phyloP scores from a whole-genome alignment of 2,888 invertebrate species.

The Eledone cirrhosa region DNA sequence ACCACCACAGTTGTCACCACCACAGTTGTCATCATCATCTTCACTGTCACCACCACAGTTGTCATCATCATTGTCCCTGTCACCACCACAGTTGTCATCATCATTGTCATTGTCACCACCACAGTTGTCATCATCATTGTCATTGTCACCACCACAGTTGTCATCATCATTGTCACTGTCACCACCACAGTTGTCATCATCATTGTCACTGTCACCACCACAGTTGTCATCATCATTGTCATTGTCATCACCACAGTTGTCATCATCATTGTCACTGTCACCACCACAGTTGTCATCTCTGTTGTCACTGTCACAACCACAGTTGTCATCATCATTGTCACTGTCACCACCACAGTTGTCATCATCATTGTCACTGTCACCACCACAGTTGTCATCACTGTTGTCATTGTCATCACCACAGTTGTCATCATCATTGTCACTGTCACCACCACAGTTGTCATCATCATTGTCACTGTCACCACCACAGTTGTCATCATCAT shows the following conservation, averaged over 20 bases:
- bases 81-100: too few relatives aligned
- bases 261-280: too few relatives aligned
- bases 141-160: neutral
- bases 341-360: neutral
- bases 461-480: neutral
- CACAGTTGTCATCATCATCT: neutral
- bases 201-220: neutral
- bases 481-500: neutral
- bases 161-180: neutral
- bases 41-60: neutral
- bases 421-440: neutral
- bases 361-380: neutral
- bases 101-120: neutral
- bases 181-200: slow-evolving; percentile 1
- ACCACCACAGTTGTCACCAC: too few relatives aligned
- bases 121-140: neutral
- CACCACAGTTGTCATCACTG: neutral
- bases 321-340: neutral
- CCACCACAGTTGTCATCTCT: too few relatives aligned
- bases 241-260: too few relatives aligned
- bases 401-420: neutral
- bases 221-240: too few relatives aligned
- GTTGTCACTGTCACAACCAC: neutral
- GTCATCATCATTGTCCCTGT: neutral
- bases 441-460: neutral